phyloP scores from a whole-genome alignment of 2,113 vertebrate genomes.

The Columba janthina region DNA sequence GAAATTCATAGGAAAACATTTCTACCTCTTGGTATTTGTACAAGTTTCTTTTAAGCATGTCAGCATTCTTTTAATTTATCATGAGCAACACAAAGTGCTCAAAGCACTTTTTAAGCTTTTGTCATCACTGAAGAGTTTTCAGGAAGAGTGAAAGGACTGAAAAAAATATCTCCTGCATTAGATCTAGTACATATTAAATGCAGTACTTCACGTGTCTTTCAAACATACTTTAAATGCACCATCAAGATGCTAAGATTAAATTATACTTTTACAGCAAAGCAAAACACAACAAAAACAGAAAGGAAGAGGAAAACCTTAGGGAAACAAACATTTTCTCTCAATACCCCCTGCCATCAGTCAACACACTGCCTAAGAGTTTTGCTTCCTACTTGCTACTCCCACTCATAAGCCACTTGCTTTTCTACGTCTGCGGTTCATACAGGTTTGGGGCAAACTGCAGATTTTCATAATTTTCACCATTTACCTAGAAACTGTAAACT shows the following conservation, averaged over 20 bases:
- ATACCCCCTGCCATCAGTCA: background rate
- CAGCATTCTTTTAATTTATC: background rate
- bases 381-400: background rate
- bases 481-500: background rate
- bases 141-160: background rate
- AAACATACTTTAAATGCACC: background rate
- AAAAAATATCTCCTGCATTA: background rate
- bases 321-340: background rate
- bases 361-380: background rate
- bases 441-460: background rate
- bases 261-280: background rate
- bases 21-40: too few species aligned
- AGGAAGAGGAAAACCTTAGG: background rate
- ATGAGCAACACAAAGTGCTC: background rate
- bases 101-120: background rate
- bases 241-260: background rate
- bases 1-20: fast-evolving
- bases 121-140: background rate
- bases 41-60: background rate
- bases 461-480: background rate
- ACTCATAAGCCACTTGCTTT: background rate
- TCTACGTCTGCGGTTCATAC: background rate
- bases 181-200: background rate
- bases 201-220: background rate
- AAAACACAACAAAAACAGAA: background rate